phyloP scores from a whole-genome alignment of 2,888 invertebrate genomes.

The Trisateles emortualis region DNA sequence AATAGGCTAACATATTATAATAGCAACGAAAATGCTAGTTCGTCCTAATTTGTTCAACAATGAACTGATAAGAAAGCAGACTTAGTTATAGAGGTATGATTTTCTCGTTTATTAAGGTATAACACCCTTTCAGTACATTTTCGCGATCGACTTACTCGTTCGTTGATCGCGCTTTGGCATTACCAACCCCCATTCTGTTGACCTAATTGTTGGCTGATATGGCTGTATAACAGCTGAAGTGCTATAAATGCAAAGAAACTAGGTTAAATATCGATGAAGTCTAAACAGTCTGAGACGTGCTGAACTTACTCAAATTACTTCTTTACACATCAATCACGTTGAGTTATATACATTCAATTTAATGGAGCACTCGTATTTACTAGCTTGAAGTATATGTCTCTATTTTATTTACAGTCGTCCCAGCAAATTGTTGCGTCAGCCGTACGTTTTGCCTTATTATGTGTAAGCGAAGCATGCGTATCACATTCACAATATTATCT shows the following conservation, averaged over 20 bases:
- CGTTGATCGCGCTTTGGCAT: constrained; percentile 69
- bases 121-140: constrained; percentile 35
- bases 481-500: not conserved
- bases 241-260: constrained; percentile 82
- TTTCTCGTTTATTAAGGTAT: constrained; percentile 24
- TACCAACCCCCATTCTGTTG: constrained; percentile 75
- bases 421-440: not conserved
- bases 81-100: no score
- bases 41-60: no score
- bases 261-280: constrained; percentile 82
- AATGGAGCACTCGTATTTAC: constrained; percentile 25
- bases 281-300: constrained; percentile 63
- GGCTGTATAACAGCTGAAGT: constrained; percentile 72
- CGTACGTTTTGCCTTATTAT: not conserved
- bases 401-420: constrained; percentile 2
- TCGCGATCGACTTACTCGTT: constrained; percentile 59
- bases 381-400: constrained; percentile 5
- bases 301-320: constrained; percentile 54
- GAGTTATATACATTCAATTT: constrained; percentile 24
- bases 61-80: no score
- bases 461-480: not conserved
- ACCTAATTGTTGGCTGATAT: constrained; percentile 82
- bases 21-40: no score
- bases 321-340: constrained; percentile 51
- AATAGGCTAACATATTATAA: no score